These are phyloP conservation scores for Heliocidaris erythrogramma DNA, from an alignment of 35 echinoderm and acorn worm species.

Conservation along the genomic window DNA sequence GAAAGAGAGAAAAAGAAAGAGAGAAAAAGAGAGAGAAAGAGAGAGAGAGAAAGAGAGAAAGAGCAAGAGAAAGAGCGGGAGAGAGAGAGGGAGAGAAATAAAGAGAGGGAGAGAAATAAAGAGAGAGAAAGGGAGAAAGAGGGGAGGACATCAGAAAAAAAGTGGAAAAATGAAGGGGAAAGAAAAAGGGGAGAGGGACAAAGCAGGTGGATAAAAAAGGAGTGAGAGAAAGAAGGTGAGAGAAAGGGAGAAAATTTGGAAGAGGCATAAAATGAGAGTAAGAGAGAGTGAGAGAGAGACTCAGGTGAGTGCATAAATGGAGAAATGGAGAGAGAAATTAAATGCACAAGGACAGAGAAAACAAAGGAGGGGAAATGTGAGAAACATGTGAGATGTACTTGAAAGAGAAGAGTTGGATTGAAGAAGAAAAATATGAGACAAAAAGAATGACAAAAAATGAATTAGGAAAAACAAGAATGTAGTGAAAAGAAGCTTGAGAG, in stretches of 20 bases:
- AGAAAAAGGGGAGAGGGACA: neutral
- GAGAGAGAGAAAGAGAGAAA: no score
- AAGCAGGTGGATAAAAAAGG: neutral
- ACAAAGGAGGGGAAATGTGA: neutral
- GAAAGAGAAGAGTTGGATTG: neutral
- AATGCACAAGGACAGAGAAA: neutral
- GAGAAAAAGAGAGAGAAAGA: neutral
- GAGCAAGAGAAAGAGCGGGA: no score
- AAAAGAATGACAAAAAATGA: neutral
- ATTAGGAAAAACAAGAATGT: neutral
- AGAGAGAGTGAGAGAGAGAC: neutral
- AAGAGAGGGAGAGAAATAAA: neutral
- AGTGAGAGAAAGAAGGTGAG: neutral
- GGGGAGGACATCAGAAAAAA: neutral
- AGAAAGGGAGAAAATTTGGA: neutral
- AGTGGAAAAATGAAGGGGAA: neutral
- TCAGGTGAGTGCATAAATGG: neutral
- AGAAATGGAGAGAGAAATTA: neutral
- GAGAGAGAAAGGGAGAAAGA: no score
- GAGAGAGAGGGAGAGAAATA: no score
- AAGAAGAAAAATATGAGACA: neutral
- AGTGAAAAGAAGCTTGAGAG: neutral
- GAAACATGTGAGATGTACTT: neutral
- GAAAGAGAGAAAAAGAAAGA: neutral
- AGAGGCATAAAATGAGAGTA: neutral